Evolutionary conservation across 2,113 vertebrate species (phyloP).

Genomic region (Trinectes maculatus): DNA sequence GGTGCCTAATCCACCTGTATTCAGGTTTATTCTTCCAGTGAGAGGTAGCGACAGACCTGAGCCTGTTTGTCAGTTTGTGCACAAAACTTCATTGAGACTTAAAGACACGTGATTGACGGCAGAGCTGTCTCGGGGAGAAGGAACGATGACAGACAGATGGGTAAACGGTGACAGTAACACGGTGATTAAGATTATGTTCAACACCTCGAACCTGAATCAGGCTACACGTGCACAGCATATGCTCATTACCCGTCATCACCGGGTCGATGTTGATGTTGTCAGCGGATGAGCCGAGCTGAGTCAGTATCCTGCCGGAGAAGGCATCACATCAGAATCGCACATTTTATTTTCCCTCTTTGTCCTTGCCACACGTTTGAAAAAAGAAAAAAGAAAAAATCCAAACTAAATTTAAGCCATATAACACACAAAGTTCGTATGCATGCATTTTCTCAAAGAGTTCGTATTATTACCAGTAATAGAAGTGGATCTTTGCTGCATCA

Average conservation of each 20-base stretch:
- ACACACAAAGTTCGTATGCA: neutral
- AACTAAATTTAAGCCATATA: too few species aligned
- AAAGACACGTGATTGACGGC: conserved; percentile 9
- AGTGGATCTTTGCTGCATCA: conserved; percentile 6
- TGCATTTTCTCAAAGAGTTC: neutral
- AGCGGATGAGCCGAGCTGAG: too few species aligned
- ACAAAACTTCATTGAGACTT: conserved; percentile 25
- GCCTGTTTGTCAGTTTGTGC: conserved; percentile 42
- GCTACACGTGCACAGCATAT: conserved; percentile 4
- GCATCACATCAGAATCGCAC: neutral
- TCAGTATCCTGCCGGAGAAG: too few species aligned
- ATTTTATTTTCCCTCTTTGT: neutral
- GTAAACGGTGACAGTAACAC: neutral
- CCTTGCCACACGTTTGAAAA: too few species aligned
- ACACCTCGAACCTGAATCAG: neutral
- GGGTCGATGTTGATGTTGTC: too few species aligned
- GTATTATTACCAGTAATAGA: conserved; percentile 8
- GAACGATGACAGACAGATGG: neutral
- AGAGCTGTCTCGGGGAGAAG: neutral
- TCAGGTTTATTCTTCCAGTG: conserved; percentile 9
- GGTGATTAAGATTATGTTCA: neutral
- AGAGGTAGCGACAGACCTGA: conserved; percentile 38
- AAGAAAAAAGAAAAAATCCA: too few species aligned
- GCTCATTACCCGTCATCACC: too few species aligned
- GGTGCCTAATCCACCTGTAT: conserved; percentile 53